Evolutionary conservation across 2,113 vertebrate genomes (phyloP), one percentile per base, ranked within the genome.

Genomic region (Camelus bactrianus): DNA sequence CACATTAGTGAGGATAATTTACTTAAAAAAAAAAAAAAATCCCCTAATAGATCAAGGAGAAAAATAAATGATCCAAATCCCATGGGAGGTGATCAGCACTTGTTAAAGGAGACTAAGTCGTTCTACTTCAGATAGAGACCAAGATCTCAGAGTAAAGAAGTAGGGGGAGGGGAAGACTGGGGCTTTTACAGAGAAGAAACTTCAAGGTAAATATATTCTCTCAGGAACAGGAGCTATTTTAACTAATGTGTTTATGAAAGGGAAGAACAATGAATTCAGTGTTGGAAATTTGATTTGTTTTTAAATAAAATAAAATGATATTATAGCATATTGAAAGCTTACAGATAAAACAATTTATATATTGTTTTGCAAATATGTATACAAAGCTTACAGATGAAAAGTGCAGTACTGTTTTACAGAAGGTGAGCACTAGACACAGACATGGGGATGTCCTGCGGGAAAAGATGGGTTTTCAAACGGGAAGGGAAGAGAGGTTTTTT

Each of bases 371-470:
- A 42, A 35, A 14, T 6, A 12, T 58, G 48, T 56, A 26, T 22
- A 56, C 20, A 64, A 48, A 83, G 16, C 20, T 80, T 48, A 35
- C 54, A 83, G 87, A 42, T 28, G 14, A 54, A n/a, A n/a, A 17
- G 12, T 7, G 38, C 38, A 35, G 2, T 79, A 16, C 7, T 73
- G 14, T 52, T 76, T 92, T 52, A 69, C 19, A 52, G 60, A 76
- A 54, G 30, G 38, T 14, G 67, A 28, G 3, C 22, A 9, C 20
- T 76, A 48, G 46, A 48, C 11, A 50, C 8, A 16, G 20, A 5
- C 10, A 10, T 6, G 30, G 46, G 26, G 20, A 10, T 3, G 8
- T 32, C 8, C 22, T 0, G 3, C 3, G 19, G 16, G 12, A 26
- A 48, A 73, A 67, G 52, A 6, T 7, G 8, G 54, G 7, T 16